A percentile compares a stretch with the other conserved stretches of the same genome.
phyloP scores from a whole-genome alignment of 2,888 invertebrate species.

The Pachliopta kotzebuea region DNA sequence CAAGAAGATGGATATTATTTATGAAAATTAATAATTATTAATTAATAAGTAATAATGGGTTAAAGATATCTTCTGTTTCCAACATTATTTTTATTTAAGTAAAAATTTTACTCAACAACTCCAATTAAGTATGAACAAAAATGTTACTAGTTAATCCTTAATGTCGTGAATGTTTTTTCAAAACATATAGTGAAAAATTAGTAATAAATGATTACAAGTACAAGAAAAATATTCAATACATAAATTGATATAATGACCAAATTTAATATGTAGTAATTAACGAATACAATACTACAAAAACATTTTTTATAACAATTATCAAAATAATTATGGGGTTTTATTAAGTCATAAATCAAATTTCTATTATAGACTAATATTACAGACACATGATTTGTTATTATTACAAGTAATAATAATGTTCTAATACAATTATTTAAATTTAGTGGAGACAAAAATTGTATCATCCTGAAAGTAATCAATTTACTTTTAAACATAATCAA shows the following conservation, averaged over 20 bases:
- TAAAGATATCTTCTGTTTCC: too few species aligned
- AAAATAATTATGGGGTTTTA: constrained; percentile 16
- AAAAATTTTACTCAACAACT: not conserved
- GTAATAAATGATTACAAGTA: not conserved
- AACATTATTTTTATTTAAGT: not conserved
- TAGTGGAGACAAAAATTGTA: not conserved
- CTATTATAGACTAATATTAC: not conserved
- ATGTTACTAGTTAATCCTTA: not conserved
- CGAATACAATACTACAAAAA: too few species aligned
- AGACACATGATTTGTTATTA: not conserved
- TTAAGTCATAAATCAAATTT: not conserved
- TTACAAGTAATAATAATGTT: not conserved
- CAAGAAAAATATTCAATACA: not conserved
- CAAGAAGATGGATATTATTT: not conserved
- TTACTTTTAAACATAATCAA: not conserved
- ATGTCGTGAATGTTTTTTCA: not conserved
- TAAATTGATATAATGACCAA: not conserved
- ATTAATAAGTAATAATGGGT: too few species aligned
- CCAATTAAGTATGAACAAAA: not conserved
- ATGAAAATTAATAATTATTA: too few species aligned
- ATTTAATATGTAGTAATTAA: not conserved
- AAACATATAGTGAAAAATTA: not conserved
- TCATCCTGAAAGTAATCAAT: not conserved
- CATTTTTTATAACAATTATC: constrained; percentile 6
- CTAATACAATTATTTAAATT: not conserved